Percentiles rank a stretch among this genome's conserved stretches.
These are phyloP conservation scores for Pteromalus puparum DNA, from an alignment of 1,140 invertebrate genomes.

Conservation along the genomic window DNA sequence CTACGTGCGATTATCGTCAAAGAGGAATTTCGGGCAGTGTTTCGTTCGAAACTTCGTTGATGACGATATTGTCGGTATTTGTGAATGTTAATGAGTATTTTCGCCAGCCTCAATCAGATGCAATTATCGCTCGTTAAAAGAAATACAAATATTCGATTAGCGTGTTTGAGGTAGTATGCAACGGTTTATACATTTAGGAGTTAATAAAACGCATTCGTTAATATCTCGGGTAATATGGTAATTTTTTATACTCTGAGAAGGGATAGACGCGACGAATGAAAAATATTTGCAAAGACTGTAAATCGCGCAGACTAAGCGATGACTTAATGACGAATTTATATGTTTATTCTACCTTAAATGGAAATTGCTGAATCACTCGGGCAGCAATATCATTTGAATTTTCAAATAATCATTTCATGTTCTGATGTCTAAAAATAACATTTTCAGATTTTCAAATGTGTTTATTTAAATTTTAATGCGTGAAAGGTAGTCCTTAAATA, in stretches of 20 bases:
- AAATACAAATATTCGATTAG: background rate
- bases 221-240: too few species aligned
- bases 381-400: background rate
- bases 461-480: too few species aligned
- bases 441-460: too few species aligned
- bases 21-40: background rate
- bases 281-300: slow-evolving; percentile 10
- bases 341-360: background rate
- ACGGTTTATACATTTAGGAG: too few species aligned
- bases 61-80: background rate
- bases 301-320: background rate
- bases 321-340: background rate
- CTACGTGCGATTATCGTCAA: background rate
- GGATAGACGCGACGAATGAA: too few species aligned
- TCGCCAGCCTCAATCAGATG: background rate
- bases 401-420: too few species aligned
- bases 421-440: too few species aligned
- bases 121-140: background rate
- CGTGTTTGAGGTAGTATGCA: too few species aligned
- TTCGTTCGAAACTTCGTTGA: background rate
- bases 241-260: too few species aligned
- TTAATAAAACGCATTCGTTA: too few species aligned
- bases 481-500: too few species aligned
- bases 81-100: background rate
- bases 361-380: background rate